Evolutionary conservation across 1,140 invertebrate species (phyloP), one percentile per base, ranked within the genome.

Genomic region (Formica exsecta): DNA sequence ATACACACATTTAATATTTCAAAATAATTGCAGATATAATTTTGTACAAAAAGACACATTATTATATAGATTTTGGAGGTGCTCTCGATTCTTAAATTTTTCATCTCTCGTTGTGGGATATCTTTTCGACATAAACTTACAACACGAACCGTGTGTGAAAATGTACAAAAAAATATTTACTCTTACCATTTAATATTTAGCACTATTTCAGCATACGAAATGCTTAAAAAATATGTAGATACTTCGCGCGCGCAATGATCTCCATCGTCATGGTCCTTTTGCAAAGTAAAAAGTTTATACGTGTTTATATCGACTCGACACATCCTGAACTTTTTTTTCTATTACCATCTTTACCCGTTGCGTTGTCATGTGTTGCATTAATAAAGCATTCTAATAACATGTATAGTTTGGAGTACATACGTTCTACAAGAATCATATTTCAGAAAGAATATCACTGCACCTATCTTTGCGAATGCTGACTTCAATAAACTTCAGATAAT

Each of bases 161-260:
- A n/a, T 64, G 44, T 77, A 84, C 57, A 85, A 77, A 85, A 29
- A 76, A 41, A 16, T 75, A 64, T 38, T 51, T 51, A 51, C 48
- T 54, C 48, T 85, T 77, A 36, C 66, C 79, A 83, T n/a, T 86
- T 83, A 65, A 86, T 86, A 84, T 86, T 86, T 51, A 83, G 57
- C 44, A 41, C 80, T 86, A 86, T 74, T 83, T 84, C 57, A 73
- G 66, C 79, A 66, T 86, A 71, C 54, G 41, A 48, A 86, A 57
- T 81, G 85, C 51, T 70, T 71, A n/a, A 77, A 41, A 77, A 85
- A 48, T 76, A 51, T 59, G 66, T 73, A 76, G 71, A 38, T 75
- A 64, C 9, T 22, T 76, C 36, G 57, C 57, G 19, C 38, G 44
- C 68, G 36, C 36, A 81, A 81, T 38, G 51, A 73, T 73, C 54